phyloP scores from a whole-genome alignment of 64 coral and sea anemone genomes.

The Trachythela sp. region DNA sequence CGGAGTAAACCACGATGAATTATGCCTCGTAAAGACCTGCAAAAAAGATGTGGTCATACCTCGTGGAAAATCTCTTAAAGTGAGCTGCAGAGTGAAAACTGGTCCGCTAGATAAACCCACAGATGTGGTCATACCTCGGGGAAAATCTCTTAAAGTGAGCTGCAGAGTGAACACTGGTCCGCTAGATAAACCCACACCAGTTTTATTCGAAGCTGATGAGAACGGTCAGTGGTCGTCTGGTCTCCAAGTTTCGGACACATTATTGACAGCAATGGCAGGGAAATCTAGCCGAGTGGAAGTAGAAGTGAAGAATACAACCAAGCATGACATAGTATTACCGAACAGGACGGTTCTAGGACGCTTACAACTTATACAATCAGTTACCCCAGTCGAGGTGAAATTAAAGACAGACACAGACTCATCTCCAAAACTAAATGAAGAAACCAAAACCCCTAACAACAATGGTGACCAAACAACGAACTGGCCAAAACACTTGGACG shows the following conservation, averaged over 20 bases:
- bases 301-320: slow-evolving; percentile 10
- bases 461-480: no score
- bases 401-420: neutral
- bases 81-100: no score
- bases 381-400: neutral
- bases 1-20: neutral
- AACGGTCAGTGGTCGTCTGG: no score
- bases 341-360: neutral
- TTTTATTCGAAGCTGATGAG: slow-evolving; percentile 2
- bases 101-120: no score
- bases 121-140: no score
- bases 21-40: neutral
- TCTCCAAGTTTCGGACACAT: neutral
- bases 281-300: neutral
- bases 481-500: no score
- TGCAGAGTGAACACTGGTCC: no score
- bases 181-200: slow-evolving; percentile 6
- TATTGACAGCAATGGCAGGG: neutral
- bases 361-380: neutral
- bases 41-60: no score
- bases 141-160: slow-evolving; percentile 21
- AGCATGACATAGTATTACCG: neutral
- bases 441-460: no score
- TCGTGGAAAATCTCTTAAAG: no score
- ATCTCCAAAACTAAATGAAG: no score